A percentile compares a stretch with the other conserved stretches of the same genome.
phyloP scores from a whole-genome alignment of 2,888 invertebrate genomes.

The Punctoribates punctum region DNA sequence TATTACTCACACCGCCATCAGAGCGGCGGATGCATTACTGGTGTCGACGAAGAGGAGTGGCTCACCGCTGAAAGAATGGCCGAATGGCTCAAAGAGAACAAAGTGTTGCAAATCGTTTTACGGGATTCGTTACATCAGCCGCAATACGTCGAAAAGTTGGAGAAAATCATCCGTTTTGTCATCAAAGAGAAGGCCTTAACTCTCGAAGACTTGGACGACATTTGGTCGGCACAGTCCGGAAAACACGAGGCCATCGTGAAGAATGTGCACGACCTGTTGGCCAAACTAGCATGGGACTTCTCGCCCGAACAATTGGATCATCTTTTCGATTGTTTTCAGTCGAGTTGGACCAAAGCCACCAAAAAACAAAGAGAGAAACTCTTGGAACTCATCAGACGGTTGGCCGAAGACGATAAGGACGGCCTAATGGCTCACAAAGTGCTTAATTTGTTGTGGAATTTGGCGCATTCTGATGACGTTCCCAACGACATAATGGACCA shows the following conservation, averaged over 20 bases:
- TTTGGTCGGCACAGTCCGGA: constrained; percentile 95
- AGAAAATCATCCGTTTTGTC: constrained; percentile 93
- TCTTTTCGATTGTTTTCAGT: constrained; percentile 85
- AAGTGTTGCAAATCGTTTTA: constrained; percentile 88
- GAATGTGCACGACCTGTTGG: constrained; percentile 91
- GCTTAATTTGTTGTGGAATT: constrained; percentile 87
- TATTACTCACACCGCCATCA: constrained; percentile 72
- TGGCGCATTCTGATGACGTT: constrained; percentile 92
- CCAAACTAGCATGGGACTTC: constrained; percentile 97
- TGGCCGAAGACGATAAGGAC: constrained; percentile 97
- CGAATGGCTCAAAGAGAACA: constrained; percentile 91
- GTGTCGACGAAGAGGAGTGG: constrained; percentile 75
- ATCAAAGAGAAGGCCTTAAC: constrained; percentile 79
- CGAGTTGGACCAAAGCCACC: constrained; percentile 89
- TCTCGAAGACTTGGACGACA: constrained; percentile 83
- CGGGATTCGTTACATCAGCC: constrained; percentile 95
- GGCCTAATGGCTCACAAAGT: constrained; percentile 98
- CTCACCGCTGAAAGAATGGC: constrained; percentile 90
- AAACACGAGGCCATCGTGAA: constrained; percentile 98
- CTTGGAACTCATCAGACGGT: constrained; percentile 83
- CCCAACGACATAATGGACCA: constrained; percentile 97
- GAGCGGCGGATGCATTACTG: constrained; percentile 47
- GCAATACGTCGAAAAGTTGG: constrained; percentile 91
- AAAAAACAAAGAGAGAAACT: constrained; percentile 93
- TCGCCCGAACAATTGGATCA: constrained; percentile 95